phyloP scores from a whole-genome alignment of 2,797 vertebrate species.

The Sebastes minor region DNA sequence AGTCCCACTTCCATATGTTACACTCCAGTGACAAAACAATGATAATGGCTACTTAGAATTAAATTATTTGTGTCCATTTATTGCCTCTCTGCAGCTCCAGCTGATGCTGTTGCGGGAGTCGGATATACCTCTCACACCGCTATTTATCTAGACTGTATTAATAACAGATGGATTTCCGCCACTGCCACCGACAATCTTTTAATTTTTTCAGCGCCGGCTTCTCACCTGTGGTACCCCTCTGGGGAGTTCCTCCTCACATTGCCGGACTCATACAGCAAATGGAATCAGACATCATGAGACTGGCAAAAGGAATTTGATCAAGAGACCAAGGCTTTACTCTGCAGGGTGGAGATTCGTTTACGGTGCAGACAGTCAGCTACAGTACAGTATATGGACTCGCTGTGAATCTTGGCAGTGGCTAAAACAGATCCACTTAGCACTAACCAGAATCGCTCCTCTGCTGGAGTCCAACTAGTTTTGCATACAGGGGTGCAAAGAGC shows the following conservation, averaged over 20 bases:
- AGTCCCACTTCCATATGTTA: slow-evolving; percentile 12
- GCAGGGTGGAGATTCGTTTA: slow-evolving; percentile 35
- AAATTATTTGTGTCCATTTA: neutral
- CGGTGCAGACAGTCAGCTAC: slow-evolving; percentile 1
- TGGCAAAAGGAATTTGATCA: slow-evolving; percentile 54
- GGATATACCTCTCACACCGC: neutral
- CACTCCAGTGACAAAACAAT: slow-evolving; percentile 5
- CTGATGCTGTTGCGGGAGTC: neutral
- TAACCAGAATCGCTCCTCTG: neutral
- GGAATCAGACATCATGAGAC: slow-evolving; percentile 47
- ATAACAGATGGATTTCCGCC: slow-evolving; percentile 47
- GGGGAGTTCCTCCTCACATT: slow-evolving; percentile 20
- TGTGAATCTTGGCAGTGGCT: slow-evolving; percentile 11
- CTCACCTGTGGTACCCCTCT: slow-evolving; percentile 28
- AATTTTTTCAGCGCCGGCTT: slow-evolving; percentile 23
- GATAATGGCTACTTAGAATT: neutral
- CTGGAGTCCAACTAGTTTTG: neutral
- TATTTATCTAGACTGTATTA: slow-evolving; percentile 23
- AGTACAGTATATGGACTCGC: neutral
- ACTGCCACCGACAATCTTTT: slow-evolving; percentile 36
- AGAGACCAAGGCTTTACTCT: slow-evolving; percentile 22
- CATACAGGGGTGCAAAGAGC: neutral
- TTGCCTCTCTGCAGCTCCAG: slow-evolving; percentile 2
- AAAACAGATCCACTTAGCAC: slow-evolving; percentile 19
- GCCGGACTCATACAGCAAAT: slow-evolving; percentile 41